Conservation (phyloP, 1,140 invertebrate genomes). For the Bombus fervidus region DNA sequence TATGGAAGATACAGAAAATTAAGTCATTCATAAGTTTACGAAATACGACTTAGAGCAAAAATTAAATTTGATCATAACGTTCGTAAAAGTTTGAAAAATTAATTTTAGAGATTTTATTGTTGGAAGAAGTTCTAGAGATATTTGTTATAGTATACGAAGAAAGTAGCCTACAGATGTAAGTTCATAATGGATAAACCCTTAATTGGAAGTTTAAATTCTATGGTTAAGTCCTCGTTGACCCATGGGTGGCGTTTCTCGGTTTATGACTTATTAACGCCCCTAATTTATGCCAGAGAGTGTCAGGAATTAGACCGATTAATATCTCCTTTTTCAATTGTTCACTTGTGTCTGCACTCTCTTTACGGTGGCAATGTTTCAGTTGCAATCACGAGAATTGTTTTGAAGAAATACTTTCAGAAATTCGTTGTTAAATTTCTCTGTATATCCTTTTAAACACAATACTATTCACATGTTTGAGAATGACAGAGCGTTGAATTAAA, state of each 20-base stretch:
- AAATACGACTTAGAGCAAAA: not conserved
- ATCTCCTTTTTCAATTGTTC: conserved; percentile 13
- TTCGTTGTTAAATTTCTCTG: not conserved
- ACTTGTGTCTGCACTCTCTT: not conserved
- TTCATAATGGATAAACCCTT: not conserved
- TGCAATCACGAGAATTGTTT: not conserved
- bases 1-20: too few species aligned
- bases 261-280: conserved; percentile 18
- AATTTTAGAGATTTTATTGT: not conserved
- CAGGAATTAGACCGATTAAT: conserved; percentile 33
- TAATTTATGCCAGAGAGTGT: conserved; percentile 31
- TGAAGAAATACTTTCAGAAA: not conserved
- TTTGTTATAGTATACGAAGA: not conserved
- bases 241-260: conserved; percentile 14
- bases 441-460: too few species aligned
- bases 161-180: not conserved
- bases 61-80: too few species aligned
- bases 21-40: too few species aligned
- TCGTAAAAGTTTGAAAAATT: not conserved
- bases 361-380: not conserved
- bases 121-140: not conserved
- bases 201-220: conserved; percentile 31
- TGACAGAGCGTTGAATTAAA: too few species aligned
- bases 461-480: too few species aligned
- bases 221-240: conserved; percentile 35